Conservation (phyloP, 2,888 invertebrate genomes). For the Ophion ellenae region DNA sequence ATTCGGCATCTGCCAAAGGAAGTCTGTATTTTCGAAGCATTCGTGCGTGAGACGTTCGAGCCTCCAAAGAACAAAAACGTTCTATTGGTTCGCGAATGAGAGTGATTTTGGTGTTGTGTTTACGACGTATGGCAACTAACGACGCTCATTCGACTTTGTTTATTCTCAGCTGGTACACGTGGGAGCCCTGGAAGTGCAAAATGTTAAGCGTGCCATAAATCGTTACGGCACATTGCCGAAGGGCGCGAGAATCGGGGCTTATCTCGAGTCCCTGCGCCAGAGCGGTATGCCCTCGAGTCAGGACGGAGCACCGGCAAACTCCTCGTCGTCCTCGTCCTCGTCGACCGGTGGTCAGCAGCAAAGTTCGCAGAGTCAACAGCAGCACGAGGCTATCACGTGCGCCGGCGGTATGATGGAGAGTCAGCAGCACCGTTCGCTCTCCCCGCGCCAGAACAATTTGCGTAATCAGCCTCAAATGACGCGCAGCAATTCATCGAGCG, state of each 20-base stretch:
- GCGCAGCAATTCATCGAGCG: constrained; percentile 94
- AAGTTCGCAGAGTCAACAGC: constrained; percentile 61
- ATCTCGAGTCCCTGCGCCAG: constrained; percentile 95
- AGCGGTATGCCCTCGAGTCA: constrained; percentile 87
- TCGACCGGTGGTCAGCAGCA: constrained; percentile 59
- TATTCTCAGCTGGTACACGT: constrained; percentile 88
- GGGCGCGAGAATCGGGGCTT: constrained; percentile 97
- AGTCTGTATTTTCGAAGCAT: background rate
- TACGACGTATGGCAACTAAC: constrained; percentile 27
- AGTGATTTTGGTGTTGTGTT: background rate
- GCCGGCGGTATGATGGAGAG: constrained; percentile 79
- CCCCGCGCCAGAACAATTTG: constrained; percentile 87
- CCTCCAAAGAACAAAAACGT: background rate
- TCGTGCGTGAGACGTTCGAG: background rate
- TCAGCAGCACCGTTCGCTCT: constrained; percentile 86
- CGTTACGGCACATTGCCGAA: constrained; percentile 98
- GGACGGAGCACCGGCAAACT: constrained; percentile 74
- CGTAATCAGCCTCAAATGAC: constrained; percentile 92
- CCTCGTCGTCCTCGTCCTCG: constrained; percentile 69
- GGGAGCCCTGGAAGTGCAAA: constrained; percentile 97
- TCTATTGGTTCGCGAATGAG: background rate
- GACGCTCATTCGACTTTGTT: constrained; percentile 11
- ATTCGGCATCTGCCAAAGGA: background rate
- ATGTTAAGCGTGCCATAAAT: constrained; percentile 96
- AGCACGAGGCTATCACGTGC: constrained; percentile 68